Evolutionary conservation across 2,113 vertebrate genomes (phyloP), one percentile per base, ranked within the genome.

Genomic region (Cheirogaleus medius): DNA sequence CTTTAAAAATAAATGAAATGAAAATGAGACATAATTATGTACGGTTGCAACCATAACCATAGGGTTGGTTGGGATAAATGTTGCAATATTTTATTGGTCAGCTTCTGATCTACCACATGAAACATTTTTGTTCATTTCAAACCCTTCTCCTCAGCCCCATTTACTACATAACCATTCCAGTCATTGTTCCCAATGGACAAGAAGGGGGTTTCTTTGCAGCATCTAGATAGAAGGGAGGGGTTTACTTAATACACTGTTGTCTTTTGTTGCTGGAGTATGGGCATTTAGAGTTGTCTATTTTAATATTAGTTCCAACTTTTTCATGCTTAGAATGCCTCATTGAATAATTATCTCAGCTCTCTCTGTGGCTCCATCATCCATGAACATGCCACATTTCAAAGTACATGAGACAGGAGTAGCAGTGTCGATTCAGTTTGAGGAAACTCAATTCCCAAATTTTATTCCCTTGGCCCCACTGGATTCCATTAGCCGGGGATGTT

Each of bases 21-120:
- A 97, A 98, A 97, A 98, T 95, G 81, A 97, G 93, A 89, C 82
- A 64, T 95, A 97, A 97, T 95, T 97, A 97, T 13, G 42, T 91
- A 87, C 12, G 54, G 84, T 95, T 92, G 47, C 78, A 95, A 73
- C 83, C 66, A 74, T 97, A 97, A 98, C 97, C 93, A 97, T 94
- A 97, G 97, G 89, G 77, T 94, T 95, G 88, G 91, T 86, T 2
- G 14, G 91, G 85, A 84, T 87, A 91, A 97, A 97, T 97, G 93
- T 90, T 95, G 89, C 95, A 98, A 27, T 93, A 80, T 90, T 98
- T 98, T 97, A 96, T 97, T 98, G 91, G 98, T 97, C 95, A 97
- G 94, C 97, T 97, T 98, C 97, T 98, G 97, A 98, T 98, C 84
- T 80, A 97, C 96, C 96, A 98, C 95, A 97, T 98, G 44, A 98